These are phyloP conservation scores for Ptyas mucosa DNA, from an alignment of 2,113 vertebrate genomes.

Conservation along the genomic window DNA sequence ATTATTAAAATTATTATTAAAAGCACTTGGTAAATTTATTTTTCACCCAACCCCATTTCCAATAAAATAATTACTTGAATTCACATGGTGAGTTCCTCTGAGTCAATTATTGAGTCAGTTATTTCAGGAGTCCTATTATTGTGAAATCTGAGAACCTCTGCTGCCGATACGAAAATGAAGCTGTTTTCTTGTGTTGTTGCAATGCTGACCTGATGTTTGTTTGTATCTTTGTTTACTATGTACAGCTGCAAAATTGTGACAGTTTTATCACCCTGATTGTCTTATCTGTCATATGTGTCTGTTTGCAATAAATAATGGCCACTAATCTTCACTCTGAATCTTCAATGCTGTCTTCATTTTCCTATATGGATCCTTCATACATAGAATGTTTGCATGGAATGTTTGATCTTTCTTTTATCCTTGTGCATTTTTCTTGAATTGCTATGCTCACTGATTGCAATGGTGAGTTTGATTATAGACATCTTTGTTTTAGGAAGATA, in stretches of 20 bases:
- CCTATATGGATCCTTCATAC: background rate
- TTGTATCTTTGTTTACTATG: background rate
- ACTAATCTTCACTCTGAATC: background rate
- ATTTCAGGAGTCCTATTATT: background rate
- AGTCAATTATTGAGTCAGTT: too few species aligned
- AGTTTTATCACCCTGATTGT: constrained; percentile 1
- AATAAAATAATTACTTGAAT: background rate
- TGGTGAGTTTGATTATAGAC: background rate
- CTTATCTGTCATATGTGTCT: background rate
- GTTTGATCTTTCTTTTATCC: background rate
- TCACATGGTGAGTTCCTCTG: background rate
- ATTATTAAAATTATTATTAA: background rate
- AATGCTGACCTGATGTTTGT: background rate
- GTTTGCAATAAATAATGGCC: background rate
- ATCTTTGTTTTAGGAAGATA: background rate
- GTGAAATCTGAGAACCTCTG: background rate
- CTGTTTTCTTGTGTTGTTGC: fast-evolving
- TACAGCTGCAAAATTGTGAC: background rate
- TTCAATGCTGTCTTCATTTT: fast-evolving
- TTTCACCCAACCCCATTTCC: background rate
- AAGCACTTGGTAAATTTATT: background rate
- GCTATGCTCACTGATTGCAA: too few species aligned
- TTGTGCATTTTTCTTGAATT: background rate
- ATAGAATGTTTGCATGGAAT: background rate
- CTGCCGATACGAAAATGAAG: background rate